phyloP scores from a whole-genome alignment of 2,888 invertebrate species.

The Yponomeuta plumbellus region DNA sequence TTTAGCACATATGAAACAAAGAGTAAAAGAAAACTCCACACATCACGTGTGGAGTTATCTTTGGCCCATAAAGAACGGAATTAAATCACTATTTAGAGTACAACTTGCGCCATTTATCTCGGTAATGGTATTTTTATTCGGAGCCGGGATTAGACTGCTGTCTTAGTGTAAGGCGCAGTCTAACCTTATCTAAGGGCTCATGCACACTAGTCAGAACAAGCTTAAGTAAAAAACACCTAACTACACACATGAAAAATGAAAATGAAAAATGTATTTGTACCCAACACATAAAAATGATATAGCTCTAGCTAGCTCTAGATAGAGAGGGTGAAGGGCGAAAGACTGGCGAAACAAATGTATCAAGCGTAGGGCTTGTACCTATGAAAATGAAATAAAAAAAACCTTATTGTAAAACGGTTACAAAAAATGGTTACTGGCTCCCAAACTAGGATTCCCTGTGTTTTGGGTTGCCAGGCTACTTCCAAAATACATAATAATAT shows the following conservation, averaged over 20 bases:
- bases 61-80: background rate
- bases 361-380: no score
- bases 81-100: background rate
- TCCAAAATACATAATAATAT: no score
- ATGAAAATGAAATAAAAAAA: no score
- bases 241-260: background rate
- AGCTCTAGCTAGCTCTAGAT: no score
- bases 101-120: slow-evolving; percentile 1
- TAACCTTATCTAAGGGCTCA: background rate
- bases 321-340: no score
- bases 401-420: no score
- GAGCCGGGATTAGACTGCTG: background rate
- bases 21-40: background rate
- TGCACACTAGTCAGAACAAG: background rate
- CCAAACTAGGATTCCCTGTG: no score
- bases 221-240: background rate
- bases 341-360: no score
- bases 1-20: background rate
- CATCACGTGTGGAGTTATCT: background rate
- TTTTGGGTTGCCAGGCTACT: no score
- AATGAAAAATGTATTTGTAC: no score
- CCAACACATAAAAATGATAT: no score
- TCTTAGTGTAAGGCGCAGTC: background rate
- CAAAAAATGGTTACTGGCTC: no score
- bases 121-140: slow-evolving; percentile 3